Evolutionary conservation across 2,113 vertebrate genomes (phyloP).

Genomic region (Geothlypis trichas): DNA sequence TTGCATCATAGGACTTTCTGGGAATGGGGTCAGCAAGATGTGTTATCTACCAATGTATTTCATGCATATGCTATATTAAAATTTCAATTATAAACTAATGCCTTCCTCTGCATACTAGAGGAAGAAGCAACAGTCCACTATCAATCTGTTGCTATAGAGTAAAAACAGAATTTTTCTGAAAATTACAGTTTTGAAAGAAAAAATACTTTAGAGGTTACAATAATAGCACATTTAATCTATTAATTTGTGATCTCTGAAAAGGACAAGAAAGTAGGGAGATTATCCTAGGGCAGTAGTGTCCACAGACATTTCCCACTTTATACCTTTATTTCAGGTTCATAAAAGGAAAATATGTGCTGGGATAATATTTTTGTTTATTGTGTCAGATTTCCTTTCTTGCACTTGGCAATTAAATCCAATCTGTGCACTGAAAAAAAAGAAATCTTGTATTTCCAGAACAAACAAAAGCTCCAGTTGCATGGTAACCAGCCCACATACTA

Average conservation of each 20-base stretch:
- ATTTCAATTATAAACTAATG: background rate
- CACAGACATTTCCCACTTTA: background rate
- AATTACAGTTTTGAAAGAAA: background rate
- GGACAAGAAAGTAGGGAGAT: background rate
- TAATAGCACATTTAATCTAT: background rate
- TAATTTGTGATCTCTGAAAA: background rate
- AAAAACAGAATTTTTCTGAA: background rate
- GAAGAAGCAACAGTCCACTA: background rate
- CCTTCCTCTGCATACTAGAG: background rate
- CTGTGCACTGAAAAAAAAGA: background rate
- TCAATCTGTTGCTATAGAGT: background rate
- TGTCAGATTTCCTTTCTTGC: slow-evolving; percentile 2
- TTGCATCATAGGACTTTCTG: background rate
- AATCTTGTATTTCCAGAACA: slow-evolving; percentile 17
- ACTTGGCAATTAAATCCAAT: slow-evolving; percentile 14
- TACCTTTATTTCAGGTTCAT: background rate
- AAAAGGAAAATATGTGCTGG: background rate
- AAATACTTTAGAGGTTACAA: background rate
- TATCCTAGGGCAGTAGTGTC: background rate
- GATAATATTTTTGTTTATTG: slow-evolving; percentile 29
- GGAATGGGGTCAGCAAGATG: background rate
- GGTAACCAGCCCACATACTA: slow-evolving; percentile 7
- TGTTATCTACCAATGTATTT: background rate
- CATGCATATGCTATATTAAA: background rate
- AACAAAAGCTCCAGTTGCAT: slow-evolving; percentile 27